Base-by-base conservation (phyloP, 2,797 vertebrate genomes). In the Neostethus bicornis region DNA sequence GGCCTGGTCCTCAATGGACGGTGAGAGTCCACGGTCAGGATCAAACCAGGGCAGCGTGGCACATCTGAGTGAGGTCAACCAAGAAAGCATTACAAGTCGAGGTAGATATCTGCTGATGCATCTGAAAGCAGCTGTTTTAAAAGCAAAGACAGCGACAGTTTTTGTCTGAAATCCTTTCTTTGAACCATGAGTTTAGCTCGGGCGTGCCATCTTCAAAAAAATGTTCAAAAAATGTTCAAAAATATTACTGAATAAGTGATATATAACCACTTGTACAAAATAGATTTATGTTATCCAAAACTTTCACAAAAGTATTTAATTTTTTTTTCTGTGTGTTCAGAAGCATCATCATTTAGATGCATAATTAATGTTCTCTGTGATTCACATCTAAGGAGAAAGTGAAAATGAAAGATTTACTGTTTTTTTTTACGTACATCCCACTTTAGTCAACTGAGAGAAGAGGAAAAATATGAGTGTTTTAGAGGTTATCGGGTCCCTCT, bases 1-100 rank as follows among this genome's bases (percentile, higher is more conserved):
- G 89, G 96, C 97, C 44, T 99, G 97, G 97, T 92, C 94, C 16
- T 99, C 96, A 47, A 96, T 98, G 95, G 97, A 99, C 39, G 97
- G 96, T 7, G 97, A 98, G 76, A 97, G 96, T 63, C 87, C 95
- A 55, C 94, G 94, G 56, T 95, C 96, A 9, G 95, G 95, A 34
- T 98, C 96, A 3, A 95, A 95, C 81, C 95, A 98, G 86, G 96
- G 97, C 79, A 96, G 95, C 2, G 79, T 95, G 74, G 94, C 92
- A 60, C 92, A 92, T 60, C 85, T 93, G 66, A 95, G 95, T 4
- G 96, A 96, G 70, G 93, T 95, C 76, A 98, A 98, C 87, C 96
- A 99, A 85, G 96, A 98, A 81, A 93, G 92, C 83, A 92, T 93
- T 81, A 92, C 90, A 79, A 93, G 92, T 83, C 81, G 91, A 90